Evolutionary conservation across 2,113 vertebrate genomes (phyloP).

Genomic region (Hystrix brachyura): DNA sequence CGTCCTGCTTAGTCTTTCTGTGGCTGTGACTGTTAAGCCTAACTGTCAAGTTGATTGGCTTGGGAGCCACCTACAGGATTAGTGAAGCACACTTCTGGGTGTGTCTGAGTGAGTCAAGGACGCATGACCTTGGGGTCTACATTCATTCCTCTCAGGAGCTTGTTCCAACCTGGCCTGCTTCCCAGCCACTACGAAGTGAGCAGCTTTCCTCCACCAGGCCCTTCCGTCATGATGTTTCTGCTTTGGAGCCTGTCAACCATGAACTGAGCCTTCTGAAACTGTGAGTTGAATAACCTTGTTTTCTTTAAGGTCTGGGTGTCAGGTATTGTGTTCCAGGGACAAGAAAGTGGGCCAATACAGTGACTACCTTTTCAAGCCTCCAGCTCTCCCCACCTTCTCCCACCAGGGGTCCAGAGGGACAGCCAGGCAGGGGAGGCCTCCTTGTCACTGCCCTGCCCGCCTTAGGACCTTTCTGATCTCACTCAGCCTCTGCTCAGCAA

Average conservation of each 20-base stretch:
- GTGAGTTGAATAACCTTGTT: not conserved
- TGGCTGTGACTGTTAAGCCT: not conserved
- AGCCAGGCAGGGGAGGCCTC: not conserved
- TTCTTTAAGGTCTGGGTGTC: not conserved
- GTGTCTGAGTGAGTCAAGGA: not conserved
- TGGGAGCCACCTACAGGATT: not conserved
- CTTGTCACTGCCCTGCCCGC: accelerated
- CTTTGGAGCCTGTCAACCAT: not conserved
- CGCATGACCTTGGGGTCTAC: not conserved
- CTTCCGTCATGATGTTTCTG: not conserved
- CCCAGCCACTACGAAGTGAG: not conserved
- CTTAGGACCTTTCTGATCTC: accelerated
- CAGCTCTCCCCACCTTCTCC: not conserved
- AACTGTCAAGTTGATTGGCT: not conserved
- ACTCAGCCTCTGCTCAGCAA: not conserved
- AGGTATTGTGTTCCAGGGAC: not conserved
- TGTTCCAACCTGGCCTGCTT: not conserved
- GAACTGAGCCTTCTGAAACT: not conserved
- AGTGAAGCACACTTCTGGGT: not conserved
- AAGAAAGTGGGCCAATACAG: not conserved
- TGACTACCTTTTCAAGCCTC: not conserved
- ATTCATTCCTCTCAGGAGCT: not conserved
- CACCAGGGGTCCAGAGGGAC: accelerated
- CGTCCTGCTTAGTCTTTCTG: not conserved
- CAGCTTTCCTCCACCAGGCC: not conserved